Evolutionary conservation across 2,888 invertebrate genomes (phyloP).

Genomic region (Dichetophora obliterata): DNA sequence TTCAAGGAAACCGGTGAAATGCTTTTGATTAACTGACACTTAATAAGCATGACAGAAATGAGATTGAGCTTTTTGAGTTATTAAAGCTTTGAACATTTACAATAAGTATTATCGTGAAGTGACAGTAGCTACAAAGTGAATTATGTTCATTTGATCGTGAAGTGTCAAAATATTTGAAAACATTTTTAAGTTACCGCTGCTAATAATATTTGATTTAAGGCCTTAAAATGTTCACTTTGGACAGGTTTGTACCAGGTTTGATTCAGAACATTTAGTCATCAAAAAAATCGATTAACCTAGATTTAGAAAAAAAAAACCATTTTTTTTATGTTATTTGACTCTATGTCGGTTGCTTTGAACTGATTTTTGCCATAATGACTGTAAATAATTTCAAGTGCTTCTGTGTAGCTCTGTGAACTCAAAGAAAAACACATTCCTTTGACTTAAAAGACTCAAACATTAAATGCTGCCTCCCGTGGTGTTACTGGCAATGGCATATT

Average conservation of each 20-base stretch:
- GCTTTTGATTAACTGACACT: not conserved
- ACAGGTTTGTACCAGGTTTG: not conserved
- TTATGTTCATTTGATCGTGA: not conserved
- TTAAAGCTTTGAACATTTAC: slow-evolving; percentile 17
- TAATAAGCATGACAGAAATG: not conserved
- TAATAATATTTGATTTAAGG: no score
- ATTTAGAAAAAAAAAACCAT: not conserved
- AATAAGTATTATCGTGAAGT: slow-evolving; percentile 32
- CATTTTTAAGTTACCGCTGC: no score
- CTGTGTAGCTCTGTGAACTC: not conserved
- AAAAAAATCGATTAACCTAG: slow-evolving; percentile 2
- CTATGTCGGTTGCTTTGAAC: not conserved
- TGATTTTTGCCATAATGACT: slow-evolving; percentile 10
- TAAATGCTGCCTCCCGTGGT: not conserved
- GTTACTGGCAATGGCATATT: not conserved
- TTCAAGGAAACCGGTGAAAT: slow-evolving; percentile 1
- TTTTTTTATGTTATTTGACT: not conserved
- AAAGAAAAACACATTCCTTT: not conserved
- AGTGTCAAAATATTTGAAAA: no score
- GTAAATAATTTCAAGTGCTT: slow-evolving; percentile 46
- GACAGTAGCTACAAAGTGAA: slow-evolving; percentile 19
- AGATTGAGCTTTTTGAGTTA: not conserved
- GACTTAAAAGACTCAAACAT: not conserved
- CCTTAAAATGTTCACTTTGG: no score
- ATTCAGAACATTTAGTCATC: not conserved